A percentile compares a stretch with the other conserved stretches of the same genome.
Evolutionary conservation across 2,797 vertebrate genomes (phyloP).

Genomic region (Yasuhikotakia modesta): DNA sequence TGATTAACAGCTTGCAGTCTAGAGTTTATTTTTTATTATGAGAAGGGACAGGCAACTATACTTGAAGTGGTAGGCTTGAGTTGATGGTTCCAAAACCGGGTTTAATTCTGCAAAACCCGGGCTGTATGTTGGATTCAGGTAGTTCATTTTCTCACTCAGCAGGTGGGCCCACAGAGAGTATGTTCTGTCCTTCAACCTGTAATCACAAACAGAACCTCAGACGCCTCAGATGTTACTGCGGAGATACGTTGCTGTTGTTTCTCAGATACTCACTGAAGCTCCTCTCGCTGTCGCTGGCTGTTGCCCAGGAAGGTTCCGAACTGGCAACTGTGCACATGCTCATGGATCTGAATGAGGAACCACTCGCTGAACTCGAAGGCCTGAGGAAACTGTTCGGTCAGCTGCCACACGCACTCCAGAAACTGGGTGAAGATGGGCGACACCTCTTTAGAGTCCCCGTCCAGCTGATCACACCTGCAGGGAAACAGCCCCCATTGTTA

Average conservation of each 20-base stretch:
- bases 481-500: neutral
- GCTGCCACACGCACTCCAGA: constrained; percentile 95
- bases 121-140: constrained; percentile 89
- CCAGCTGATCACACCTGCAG: constrained; percentile 91
- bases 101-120: constrained; percentile 74
- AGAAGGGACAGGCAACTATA: constrained; percentile 55
- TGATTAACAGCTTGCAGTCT: neutral
- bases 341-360: constrained; percentile 97
- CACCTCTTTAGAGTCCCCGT: constrained; percentile 92
- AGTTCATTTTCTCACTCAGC: constrained; percentile 85
- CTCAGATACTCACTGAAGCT: constrained; percentile 84
- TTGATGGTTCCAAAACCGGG: constrained; percentile 88
- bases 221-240: no score
- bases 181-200: constrained; percentile 89
- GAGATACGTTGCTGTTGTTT: no score
- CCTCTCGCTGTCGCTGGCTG: constrained; percentile 92
- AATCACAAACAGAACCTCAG: constrained; percentile 21
- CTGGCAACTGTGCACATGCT: constrained; percentile 96
- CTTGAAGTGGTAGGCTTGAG: constrained; percentile 92
- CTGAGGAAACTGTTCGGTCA: constrained; percentile 91
- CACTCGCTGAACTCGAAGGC: constrained; percentile 96
- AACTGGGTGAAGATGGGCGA: constrained; percentile 97
- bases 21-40: neutral
- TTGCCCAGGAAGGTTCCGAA: constrained; percentile 98
- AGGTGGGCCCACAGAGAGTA: constrained; percentile 93